Evolutionary conservation across 2,888 invertebrate species (phyloP).

Genomic region (Hyposoter didymator): DNA sequence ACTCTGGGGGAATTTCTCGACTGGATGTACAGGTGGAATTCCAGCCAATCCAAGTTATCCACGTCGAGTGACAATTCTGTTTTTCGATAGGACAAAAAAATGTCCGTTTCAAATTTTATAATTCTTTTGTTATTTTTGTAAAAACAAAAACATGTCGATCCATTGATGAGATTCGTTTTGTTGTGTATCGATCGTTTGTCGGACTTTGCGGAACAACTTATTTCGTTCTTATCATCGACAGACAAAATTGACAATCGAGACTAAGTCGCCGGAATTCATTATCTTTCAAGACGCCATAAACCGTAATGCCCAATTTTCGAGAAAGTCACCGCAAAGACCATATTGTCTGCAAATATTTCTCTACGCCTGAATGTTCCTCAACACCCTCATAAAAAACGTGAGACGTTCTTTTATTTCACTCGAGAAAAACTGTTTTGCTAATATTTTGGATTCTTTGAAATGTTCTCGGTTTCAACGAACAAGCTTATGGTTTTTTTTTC

Average conservation of each 20-base stretch:
- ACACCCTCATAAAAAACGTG: neutral
- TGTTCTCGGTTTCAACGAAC: neutral
- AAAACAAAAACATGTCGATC: neutral
- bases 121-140: neutral
- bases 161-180: neutral
- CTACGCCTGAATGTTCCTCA: neutral
- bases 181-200: neutral
- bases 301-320: neutral
- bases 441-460: neutral
- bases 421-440: neutral
- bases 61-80: neutral
- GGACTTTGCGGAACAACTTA: neutral
- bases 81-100: neutral
- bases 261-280: neutral
- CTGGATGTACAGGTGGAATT: constrained; percentile 45
- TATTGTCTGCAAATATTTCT: constrained; percentile 3
- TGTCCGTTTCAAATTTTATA: neutral
- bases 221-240: neutral
- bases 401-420: neutral
- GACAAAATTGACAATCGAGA: neutral
- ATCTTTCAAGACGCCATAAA: constrained; percentile 3
- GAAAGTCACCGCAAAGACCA: constrained; percentile 9
- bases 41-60: neutral
- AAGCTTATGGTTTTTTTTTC: neutral
- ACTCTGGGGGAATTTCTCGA: neutral